These are phyloP conservation scores for Eilema caniola DNA, from an alignment of 2,888 invertebrate species.

Conservation along the genomic window DNA sequence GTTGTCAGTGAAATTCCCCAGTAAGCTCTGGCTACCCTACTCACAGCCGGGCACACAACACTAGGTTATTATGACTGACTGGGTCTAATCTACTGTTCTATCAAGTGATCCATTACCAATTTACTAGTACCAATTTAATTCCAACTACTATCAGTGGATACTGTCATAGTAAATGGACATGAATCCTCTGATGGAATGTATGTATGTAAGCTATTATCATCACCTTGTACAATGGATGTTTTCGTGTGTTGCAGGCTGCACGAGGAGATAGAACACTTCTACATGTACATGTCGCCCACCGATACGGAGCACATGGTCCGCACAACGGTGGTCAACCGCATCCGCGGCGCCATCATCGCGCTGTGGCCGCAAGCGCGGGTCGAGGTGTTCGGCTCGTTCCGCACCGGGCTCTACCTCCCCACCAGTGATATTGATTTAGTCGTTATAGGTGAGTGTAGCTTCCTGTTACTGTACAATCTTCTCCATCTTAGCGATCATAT, in stretches of 20 bases:
- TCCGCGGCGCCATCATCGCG: constrained; percentile 94
- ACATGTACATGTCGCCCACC: constrained; percentile 97
- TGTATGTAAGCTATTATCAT: too few species aligned
- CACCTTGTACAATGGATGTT: constrained; percentile 4
- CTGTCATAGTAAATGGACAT: background rate
- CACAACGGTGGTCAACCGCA: constrained; percentile 95
- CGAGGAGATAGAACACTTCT: constrained; percentile 99
- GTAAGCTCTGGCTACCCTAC: too few species aligned
- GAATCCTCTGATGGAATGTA: background rate
- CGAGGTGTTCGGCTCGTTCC: constrained; percentile 99
- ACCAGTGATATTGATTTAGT: constrained; percentile 93
- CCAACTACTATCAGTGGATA: background rate
- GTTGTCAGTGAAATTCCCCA: too few species aligned
- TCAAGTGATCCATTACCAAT: background rate
- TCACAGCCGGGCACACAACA: too few species aligned
- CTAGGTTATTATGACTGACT: too few species aligned
- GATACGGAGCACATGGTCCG: constrained; percentile 96
- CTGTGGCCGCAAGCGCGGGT: constrained; percentile 98
- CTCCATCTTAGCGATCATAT: too few species aligned
- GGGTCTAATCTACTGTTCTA: background rate
- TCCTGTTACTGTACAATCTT: background rate
- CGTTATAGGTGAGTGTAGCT: constrained; percentile 85
- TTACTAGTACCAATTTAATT: background rate
- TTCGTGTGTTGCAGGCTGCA: constrained; percentile 90
- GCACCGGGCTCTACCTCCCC: constrained; percentile 98